These are phyloP conservation scores for Pyrocoelia pectoralis DNA, from an alignment of 2,888 invertebrate genomes.

Conservation along the genomic window DNA sequence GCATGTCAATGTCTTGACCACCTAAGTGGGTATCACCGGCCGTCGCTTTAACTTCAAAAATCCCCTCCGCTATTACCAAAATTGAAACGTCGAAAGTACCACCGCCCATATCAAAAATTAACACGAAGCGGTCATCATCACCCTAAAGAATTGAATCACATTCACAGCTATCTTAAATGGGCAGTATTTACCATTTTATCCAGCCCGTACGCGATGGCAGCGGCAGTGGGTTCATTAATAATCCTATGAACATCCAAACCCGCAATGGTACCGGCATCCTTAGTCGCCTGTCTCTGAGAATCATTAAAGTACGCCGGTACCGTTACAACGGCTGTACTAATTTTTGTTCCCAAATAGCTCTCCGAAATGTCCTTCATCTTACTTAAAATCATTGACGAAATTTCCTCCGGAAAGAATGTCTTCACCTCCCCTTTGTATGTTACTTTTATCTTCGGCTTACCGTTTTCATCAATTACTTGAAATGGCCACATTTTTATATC, in stretches of 20 bases:
- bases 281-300: constrained; percentile 72
- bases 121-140: constrained; percentile 57
- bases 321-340: constrained; percentile 65
- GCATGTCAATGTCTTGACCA: constrained; percentile 64
- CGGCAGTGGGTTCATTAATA: constrained; percentile 74
- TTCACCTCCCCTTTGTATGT: constrained; percentile 58
- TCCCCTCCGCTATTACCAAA: constrained; percentile 71
- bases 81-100: constrained; percentile 78
- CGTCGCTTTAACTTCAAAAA: constrained; percentile 68
- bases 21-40: constrained; percentile 67
- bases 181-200: constrained; percentile 55
- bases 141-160: constrained; percentile 39
- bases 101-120: constrained; percentile 63
- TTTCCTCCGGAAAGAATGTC: constrained; percentile 62
- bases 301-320: constrained; percentile 73
- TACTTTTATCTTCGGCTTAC: constrained; percentile 58
- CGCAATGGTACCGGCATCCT: constrained; percentile 70
- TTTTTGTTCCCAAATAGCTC: constrained; percentile 55
- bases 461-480: constrained; percentile 62
- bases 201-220: constrained; percentile 69
- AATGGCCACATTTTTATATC: constrained; percentile 75
- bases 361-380: constrained; percentile 68
- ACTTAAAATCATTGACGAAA: constrained; percentile 66
- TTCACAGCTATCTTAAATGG: not conserved
- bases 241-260: constrained; percentile 71